Base-by-base conservation (phyloP, 1,140 invertebrate genomes). In the Mylabris phalerata region DNA sequence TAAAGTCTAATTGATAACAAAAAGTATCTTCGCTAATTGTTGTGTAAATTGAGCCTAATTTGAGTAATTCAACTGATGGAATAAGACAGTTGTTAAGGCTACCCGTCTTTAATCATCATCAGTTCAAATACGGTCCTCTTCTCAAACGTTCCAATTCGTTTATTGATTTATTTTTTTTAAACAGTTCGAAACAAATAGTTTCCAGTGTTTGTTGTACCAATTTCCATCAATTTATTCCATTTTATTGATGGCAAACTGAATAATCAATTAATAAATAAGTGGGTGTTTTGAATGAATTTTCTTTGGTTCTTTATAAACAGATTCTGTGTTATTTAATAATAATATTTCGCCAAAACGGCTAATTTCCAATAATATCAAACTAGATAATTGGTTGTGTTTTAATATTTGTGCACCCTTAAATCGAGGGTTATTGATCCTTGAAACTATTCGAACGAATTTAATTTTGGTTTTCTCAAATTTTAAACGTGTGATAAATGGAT, bases 261-360 rank as follows among this genome's bases (percentile, higher is more conserved):
- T 32, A 32, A 32, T 32, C 7, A 5, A 7, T 32, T 32, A 32
- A 32, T 7, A 32, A 32, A 32, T 32, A 32, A 19, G 32, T 32
- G 32, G 32, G 32, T 32, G 32, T 32, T 13, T 24, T 39, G 45
- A 39, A 55, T 55, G 51, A 46, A 39, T 25, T 25, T 13, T 46
- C 5, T 40, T 43, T 39, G 3, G 27, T n/a, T 39, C 11, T 10
- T 11, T 42, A 19, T 13, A 26, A 4, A 25, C 9, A 40, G 7
- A 55, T 46, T 41, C 40, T 47, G 61, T 49, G 57, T 57, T 43
- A 46, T 32, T 32, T 32, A 32, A 32, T 32, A 32, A 7, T 4
- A 32, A n/a, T 1, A 9, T 54, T 69, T 71, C 70, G 70, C 70
- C 70, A 71, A 71, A 59, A 71, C 70, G 68, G 68, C 68, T 52